Evolutionary conservation across 2,888 invertebrate species (phyloP).

Genomic region (Branchipolynoe longqiensis): DNA sequence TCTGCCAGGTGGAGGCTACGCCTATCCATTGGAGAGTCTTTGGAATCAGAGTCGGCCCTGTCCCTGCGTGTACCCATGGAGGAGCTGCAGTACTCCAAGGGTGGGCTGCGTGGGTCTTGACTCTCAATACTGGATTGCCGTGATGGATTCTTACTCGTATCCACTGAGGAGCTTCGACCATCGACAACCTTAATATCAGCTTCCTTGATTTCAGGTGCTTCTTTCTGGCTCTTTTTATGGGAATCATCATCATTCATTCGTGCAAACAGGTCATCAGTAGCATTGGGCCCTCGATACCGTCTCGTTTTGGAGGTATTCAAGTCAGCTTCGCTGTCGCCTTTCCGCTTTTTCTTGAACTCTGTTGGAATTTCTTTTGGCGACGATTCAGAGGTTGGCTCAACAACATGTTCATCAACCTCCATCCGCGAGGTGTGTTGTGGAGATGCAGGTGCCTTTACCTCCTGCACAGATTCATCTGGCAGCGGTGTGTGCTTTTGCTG

Average conservation of each 20-base stretch:
- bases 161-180: not conserved
- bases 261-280: slow-evolving; percentile 69
- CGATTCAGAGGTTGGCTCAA: slow-evolving; percentile 62
- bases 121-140: slow-evolving; percentile 50
- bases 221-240: slow-evolving; percentile 40
- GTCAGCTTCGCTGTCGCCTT: slow-evolving; percentile 59
- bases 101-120: slow-evolving; percentile 45
- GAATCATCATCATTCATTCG: slow-evolving; percentile 72
- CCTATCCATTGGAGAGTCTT: slow-evolving; percentile 32
- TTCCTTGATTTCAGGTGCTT: slow-evolving; percentile 70
- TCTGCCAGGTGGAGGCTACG: slow-evolving; percentile 31
- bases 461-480: not conserved
- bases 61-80: not conserved
- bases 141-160: slow-evolving; percentile 32
- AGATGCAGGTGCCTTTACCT: slow-evolving; percentile 29
- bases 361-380: slow-evolving; percentile 73
- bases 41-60: not conserved
- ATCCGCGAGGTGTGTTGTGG: not conserved
- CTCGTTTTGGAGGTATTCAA: not conserved
- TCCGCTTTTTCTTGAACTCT: slow-evolving; percentile 74
- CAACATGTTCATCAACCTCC: slow-evolving; percentile 66
- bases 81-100: slow-evolving; percentile 36
- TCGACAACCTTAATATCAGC: slow-evolving; percentile 65
- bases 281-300: slow-evolving; percentile 16
- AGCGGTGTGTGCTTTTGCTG: slow-evolving; percentile 61